These are phyloP conservation scores for Harpagifer antarcticus DNA, from an alignment of 2,797 vertebrate species.

Conservation along the genomic window DNA sequence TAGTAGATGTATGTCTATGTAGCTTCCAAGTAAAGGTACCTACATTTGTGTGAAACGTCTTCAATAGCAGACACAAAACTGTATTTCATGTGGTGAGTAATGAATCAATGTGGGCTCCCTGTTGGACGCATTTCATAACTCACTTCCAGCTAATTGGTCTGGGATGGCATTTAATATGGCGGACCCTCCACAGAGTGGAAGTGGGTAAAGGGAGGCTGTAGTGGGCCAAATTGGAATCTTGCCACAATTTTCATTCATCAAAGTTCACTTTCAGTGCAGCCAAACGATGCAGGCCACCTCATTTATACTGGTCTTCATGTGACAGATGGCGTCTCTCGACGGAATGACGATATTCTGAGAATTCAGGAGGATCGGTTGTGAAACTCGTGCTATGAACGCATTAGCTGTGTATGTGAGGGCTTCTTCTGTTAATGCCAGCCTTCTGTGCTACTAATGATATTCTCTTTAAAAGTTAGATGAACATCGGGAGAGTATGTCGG, in stretches of 20 bases:
- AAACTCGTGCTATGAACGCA: conserved; percentile 29
- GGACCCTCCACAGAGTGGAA: too few relatives aligned
- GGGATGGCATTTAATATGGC: too few relatives aligned
- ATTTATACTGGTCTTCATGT: conserved; percentile 9
- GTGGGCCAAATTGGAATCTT: too few relatives aligned
- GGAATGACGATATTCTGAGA: conserved; percentile 16
- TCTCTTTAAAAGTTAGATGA: neutral
- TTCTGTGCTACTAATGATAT: conserved; percentile 11
- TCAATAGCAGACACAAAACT: too few relatives aligned
- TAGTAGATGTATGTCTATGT: too few relatives aligned
- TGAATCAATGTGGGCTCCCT: too few relatives aligned
- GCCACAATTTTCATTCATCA: conserved; percentile 18
- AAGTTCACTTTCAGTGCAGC: conserved; percentile 26
- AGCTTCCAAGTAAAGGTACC: too few relatives aligned
- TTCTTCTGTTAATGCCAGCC: conserved; percentile 10
- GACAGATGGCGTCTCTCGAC: conserved; percentile 36
- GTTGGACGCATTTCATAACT: too few relatives aligned
- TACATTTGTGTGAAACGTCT: too few relatives aligned
- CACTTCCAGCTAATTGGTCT: too few relatives aligned
- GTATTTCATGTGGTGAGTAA: too few relatives aligned
- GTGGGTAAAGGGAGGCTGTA: too few relatives aligned
- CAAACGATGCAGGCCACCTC: conserved; percentile 10
- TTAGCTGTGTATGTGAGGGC: conserved; percentile 16
- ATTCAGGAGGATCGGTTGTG: conserved; percentile 21
- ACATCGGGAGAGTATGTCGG: neutral